Conservation (phyloP, 1,140 invertebrate species). For the Dufourea novaeangliae region DNA sequence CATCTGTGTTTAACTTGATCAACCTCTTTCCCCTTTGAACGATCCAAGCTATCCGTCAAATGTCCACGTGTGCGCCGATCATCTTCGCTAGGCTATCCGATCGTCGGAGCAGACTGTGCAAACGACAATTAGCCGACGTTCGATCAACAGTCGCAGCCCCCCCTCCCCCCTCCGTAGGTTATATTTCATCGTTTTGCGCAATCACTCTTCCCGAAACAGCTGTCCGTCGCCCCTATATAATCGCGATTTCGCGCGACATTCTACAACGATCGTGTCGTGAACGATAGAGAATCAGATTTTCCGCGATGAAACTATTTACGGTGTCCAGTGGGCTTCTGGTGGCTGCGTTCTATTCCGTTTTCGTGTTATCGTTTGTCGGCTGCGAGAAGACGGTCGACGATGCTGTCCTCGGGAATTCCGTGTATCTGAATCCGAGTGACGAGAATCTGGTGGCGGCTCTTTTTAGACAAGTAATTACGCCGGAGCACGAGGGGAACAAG, state of each 20-base stretch:
- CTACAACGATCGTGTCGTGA: not conserved
- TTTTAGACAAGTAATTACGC: not conserved
- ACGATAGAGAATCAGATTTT: not conserved
- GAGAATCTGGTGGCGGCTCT: not conserved
- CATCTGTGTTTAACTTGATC: conserved; percentile 18
- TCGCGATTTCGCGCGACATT: not conserved
- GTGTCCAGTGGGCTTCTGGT: not conserved
- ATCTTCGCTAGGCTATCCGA: not conserved
- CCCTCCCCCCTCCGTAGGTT: no score
- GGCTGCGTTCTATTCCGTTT: not conserved
- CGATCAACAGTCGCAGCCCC: no score
- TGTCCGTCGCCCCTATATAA: not conserved
- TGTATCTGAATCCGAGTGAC: not conserved
- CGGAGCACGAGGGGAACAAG: not conserved
- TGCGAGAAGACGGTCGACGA: not conserved
- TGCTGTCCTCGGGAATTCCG: not conserved
- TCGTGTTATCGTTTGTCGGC: not conserved
- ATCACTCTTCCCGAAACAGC: not conserved
- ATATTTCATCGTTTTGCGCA: not conserved
- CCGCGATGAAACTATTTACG: not conserved
- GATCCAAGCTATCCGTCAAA: not conserved
- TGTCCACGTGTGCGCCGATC: not conserved
- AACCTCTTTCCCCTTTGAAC: not conserved
- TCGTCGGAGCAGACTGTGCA: conserved; percentile 2
- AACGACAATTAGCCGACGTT: conserved; percentile 2